Evolutionary conservation across 2,113 vertebrate genomes (phyloP), one percentile per base, ranked within the genome.

Genomic region (Forbesichthys agassizii): DNA sequence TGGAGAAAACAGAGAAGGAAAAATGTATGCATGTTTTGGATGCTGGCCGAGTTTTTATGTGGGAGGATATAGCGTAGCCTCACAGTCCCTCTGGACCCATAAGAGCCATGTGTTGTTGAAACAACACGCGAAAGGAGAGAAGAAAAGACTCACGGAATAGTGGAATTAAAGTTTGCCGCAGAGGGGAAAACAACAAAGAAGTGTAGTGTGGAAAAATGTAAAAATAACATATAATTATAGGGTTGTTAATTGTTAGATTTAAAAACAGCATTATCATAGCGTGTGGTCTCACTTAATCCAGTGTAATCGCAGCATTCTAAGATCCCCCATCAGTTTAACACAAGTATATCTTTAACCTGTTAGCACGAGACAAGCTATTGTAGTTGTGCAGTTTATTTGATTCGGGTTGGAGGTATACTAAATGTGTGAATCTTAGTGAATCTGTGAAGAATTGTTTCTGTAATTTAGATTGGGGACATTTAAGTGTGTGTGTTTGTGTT

Each of bases 41-140:
- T 75, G 78, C 74, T 14, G 79, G 84, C 86, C 54, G 56, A 71
- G 49, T 88, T 84, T 91, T 91, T 87, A 87, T 84, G 87, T 79
- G 84, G 74, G 80, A 87, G 84, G 84, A 86, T 87, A 85, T 82
- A 87, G 71, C 85, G 80, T 84, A 78, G 83, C 70, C 71, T 73
- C 42, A 60, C 55, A 56, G 69, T 90, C 86, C 87, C 85, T 77
- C 63, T 14, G 78, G 84, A 65, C 78, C 80, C 60, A 61, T 82
- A 79, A 85, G 71, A 80, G 80, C 76, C 68, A 48, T 64, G 79
- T 81, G 86, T 86, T 88, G 85, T 78, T 81, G 74, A 80, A 88
- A 84, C 86, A 83, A 81, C 81, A 81, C 77, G 75, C 68, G 78
- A 79, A 64, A 63, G n/a, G 36, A n/a, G 36, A 16, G 59, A 14